A percentile compares a stretch with the other conserved stretches of the same genome.
Conservation (phyloP, 2,888 invertebrate species). For the Hydriomena furcata region DNA sequence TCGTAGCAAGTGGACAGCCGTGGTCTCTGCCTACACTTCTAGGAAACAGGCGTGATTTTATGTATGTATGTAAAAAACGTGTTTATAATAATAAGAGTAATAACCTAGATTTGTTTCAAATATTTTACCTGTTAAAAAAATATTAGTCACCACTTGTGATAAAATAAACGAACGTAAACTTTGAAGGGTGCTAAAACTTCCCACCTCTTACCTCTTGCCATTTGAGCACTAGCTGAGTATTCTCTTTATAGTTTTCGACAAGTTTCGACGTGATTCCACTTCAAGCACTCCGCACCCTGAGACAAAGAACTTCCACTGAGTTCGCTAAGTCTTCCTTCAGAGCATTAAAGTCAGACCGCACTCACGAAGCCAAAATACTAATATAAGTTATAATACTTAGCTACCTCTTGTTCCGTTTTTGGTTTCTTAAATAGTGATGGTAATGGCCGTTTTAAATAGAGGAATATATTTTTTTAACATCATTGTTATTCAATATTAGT, state of each 20-base stretch:
- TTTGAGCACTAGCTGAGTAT: slow-evolving; percentile 31
- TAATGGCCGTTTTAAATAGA: too few species aligned
- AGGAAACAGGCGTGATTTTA: too few species aligned
- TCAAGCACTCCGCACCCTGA: slow-evolving; percentile 39
- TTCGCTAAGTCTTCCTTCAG: slow-evolving; percentile 56
- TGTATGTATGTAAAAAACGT: too few species aligned
- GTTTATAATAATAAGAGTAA: too few species aligned
- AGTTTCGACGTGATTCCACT: slow-evolving; percentile 45
- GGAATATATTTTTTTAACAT: too few species aligned
- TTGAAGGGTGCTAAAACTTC: slow-evolving; percentile 9
- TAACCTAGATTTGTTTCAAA: too few species aligned
- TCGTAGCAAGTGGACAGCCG: too few species aligned
- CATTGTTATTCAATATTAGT: too few species aligned
- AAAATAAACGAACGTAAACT: slow-evolving; percentile 12
- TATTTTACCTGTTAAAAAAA: neutral
- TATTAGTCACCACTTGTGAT: neutral
- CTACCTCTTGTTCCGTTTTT: too few species aligned
- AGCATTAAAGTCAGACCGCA: slow-evolving; percentile 56
- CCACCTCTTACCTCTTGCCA: slow-evolving; percentile 21
- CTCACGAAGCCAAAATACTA: slow-evolving; percentile 53
- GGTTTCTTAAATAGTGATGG: too few species aligned
- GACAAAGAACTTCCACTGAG: slow-evolving; percentile 52
- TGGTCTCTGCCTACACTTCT: too few species aligned
- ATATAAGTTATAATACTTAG: slow-evolving; percentile 51
- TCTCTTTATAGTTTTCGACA: slow-evolving; percentile 41